A percentile compares a stretch with the other conserved stretches of the same genome.
Conservation (phyloP, 2,888 invertebrate species). For the Cordilura impudica region DNA sequence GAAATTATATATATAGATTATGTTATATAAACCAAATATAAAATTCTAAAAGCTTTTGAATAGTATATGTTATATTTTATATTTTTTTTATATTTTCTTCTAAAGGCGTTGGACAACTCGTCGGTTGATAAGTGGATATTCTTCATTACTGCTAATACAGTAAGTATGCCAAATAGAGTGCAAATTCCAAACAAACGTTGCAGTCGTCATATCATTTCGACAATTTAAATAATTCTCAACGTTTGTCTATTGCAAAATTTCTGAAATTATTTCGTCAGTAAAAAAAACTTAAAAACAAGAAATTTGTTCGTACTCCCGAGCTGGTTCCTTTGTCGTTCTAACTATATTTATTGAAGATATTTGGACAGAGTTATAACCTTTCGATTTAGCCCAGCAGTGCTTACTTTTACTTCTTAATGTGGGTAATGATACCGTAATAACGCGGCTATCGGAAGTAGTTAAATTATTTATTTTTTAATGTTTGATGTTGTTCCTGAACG, state of each 20-base stretch:
- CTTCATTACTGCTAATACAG: not conserved
- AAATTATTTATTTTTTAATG: too few species aligned
- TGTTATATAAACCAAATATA: too few species aligned
- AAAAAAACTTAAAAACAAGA: too few species aligned
- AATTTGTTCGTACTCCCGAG: too few species aligned
- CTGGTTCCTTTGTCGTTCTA: too few species aligned
- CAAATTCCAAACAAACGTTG: not conserved
- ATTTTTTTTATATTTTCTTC: too few species aligned
- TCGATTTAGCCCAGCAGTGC: not conserved
- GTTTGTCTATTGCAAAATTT: conserved; percentile 3
- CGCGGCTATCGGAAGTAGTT: not conserved
- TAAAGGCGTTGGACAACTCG: conserved; percentile 32
- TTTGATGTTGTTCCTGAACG: not conserved
- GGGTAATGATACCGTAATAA: not conserved
- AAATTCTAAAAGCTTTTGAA: too few species aligned
- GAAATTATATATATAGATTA: too few species aligned
- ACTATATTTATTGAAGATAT: too few species aligned
- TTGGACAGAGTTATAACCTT: not conserved
- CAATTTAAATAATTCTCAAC: not conserved
- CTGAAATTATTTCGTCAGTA: not conserved
- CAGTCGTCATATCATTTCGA: not conserved
- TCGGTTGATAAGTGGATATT: conserved; percentile 6
- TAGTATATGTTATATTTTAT: too few species aligned
- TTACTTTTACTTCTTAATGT: not conserved
- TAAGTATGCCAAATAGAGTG: not conserved